Evolutionary conservation across 2,797 vertebrate species (phyloP).

Genomic region (Cirrhinus mrigala): DNA sequence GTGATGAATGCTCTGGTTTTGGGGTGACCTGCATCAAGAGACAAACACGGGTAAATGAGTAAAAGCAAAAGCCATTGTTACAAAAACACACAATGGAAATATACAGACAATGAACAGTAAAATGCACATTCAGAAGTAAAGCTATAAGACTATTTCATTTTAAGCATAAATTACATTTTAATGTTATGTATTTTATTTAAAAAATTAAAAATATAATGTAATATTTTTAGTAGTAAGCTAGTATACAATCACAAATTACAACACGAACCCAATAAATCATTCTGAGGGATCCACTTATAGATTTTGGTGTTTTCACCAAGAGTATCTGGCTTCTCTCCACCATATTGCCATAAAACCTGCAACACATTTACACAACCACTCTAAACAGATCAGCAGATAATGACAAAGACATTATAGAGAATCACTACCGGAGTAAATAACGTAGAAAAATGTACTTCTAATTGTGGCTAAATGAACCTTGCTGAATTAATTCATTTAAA

Average conservation of each 20-base stretch:
- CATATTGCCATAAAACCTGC: constrained; percentile 89
- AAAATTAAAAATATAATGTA: too few relatives aligned
- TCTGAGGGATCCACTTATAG: constrained; percentile 92
- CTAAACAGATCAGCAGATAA: background rate
- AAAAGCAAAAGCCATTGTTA: too few relatives aligned
- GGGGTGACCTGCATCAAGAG: constrained; percentile 81
- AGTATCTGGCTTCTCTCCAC: constrained; percentile 81
- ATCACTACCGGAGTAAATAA: background rate
- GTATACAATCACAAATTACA: background rate
- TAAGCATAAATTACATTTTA: too few relatives aligned
- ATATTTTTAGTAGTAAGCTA: too few relatives aligned
- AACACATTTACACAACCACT: background rate
- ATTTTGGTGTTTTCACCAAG: constrained; percentile 85
- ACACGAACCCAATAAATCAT: constrained; percentile 87
- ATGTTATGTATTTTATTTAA: background rate
- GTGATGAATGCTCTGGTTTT: constrained; percentile 87
- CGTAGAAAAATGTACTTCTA: rapidly evolving
- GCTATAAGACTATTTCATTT: too few relatives aligned
- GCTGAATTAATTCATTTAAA: too few relatives aligned
- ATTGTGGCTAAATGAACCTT: too few relatives aligned
- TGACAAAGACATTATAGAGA: background rate
- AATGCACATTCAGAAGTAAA: too few relatives aligned
- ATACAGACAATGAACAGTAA: too few relatives aligned
- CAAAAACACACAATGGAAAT: too few relatives aligned
- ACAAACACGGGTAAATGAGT: background rate